Evolutionary conservation across 37 sponge, comb jelly and placozoan species (phyloP), one percentile per base, ranked within the genome.

Genomic region (Beroe ovata): DNA sequence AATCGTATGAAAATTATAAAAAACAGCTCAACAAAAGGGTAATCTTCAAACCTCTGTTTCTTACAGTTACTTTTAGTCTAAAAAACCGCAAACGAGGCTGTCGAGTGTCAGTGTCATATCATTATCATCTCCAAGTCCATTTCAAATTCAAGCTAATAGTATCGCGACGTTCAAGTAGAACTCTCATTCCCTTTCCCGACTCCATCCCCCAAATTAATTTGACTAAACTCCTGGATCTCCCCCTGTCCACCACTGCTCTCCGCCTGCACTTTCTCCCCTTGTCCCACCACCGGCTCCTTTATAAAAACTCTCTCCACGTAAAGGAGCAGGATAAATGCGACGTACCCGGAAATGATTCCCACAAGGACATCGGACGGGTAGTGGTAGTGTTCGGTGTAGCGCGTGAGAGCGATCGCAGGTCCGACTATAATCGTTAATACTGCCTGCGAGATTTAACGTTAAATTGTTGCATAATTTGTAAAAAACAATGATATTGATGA

Each of bases 361-460:
- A 36, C 36, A 6, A 69, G 19, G 37, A 69, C 71, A 20, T 69
- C 71, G 18, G 36, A 6, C 4, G 38, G 3, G 38, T 69, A 38
- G 38, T 69, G 71, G 38, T 69, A 69, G 38, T 69, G 38, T 34
- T 69, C 71, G 19, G 71, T 69, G 38, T 69, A 69, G 8, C 71
- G 71, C 11, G 71, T 69, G 4, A 69, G 71, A 8, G 71, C 71
- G 19, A 69, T 25, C 28, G 38, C 71, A 34, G 71, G 71, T 30
- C 71, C 71, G 4, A 69, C 38, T 25, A 69, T 35, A 11, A 34
- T 8, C 20, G 38, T 30, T 2, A 69, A 8, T 8, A 69, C 25
- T 35, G 38, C 71, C 71, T 69, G 71, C 11, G 11, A 47, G 11
- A 47, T 47, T 47, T 6, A 6, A 47, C 54, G n/a, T n/a, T n/a